phyloP scores from a whole-genome alignment of 2,113 vertebrate species.

The Cynoglossus semilaevis region DNA sequence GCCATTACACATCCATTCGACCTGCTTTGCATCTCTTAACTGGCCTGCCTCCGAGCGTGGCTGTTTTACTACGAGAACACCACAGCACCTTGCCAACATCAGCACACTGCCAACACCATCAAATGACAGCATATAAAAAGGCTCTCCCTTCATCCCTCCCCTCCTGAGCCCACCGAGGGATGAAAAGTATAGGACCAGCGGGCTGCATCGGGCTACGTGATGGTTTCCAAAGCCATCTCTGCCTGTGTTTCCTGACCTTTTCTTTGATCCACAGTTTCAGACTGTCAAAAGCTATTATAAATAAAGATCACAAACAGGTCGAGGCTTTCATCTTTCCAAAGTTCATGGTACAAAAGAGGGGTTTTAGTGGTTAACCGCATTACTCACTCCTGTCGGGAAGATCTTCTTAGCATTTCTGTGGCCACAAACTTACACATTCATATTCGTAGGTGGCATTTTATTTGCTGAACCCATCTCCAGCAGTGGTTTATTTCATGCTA shows the following conservation, averaged over 20 bases:
- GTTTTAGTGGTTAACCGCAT: constrained; percentile 31
- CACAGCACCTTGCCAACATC: constrained; percentile 15
- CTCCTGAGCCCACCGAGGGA: constrained; percentile 37
- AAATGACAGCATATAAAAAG: constrained; percentile 65
- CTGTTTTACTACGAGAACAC: constrained; percentile 10
- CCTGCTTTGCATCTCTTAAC: neutral
- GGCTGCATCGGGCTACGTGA: constrained; percentile 41
- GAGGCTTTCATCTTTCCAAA: constrained; percentile 75
- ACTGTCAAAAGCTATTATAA: constrained; percentile 71
- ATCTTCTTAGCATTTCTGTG: constrained; percentile 19
- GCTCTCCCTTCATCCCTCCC: constrained; percentile 33
- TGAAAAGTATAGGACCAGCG: constrained; percentile 30
- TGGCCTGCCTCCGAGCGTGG: neutral
- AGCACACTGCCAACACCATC: constrained; percentile 50
- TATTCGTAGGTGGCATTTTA: neutral
- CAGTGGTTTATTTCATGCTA: neutral
- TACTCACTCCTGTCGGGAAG: constrained; percentile 24
- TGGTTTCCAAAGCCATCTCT: constrained; percentile 51
- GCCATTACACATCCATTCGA: neutral
- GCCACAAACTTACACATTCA: constrained; percentile 16
- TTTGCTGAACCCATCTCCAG: neutral
- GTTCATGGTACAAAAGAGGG: constrained; percentile 64
- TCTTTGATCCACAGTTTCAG: constrained; percentile 67
- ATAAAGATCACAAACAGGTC: constrained; percentile 74
- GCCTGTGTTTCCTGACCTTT: constrained; percentile 72